These are phyloP conservation scores for Lamproptera curius DNA, from an alignment of 2,888 invertebrate species.

Conservation along the genomic window DNA sequence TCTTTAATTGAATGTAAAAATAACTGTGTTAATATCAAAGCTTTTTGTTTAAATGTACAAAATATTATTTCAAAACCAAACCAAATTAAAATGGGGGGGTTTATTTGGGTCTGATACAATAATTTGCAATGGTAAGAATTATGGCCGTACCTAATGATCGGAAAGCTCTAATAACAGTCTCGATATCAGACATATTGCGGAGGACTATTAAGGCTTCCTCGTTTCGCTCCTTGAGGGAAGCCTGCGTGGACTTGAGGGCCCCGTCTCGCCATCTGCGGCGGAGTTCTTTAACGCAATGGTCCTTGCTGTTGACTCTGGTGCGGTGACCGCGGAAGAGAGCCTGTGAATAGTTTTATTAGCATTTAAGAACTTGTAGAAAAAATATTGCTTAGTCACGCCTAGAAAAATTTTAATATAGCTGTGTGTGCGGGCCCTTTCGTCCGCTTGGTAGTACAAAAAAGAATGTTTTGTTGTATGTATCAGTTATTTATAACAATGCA, in stretches of 20 bases:
- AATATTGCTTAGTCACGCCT: too few species aligned
- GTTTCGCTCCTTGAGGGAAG: conserved; percentile 56
- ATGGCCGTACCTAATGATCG: conserved; percentile 53
- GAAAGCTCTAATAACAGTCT: conserved; percentile 60
- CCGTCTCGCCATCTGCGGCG: conserved; percentile 62
- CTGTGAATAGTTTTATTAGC: too few species aligned
- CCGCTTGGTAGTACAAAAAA: too few species aligned
- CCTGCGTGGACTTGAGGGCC: conserved; percentile 52
- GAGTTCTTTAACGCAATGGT: conserved; percentile 43
- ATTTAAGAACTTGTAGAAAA: too few species aligned
- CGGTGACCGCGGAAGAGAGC: conserved; percentile 76
- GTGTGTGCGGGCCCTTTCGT: too few species aligned
- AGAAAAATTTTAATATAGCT: too few species aligned
- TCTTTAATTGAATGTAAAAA: neutral
- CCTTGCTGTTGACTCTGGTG: conserved; percentile 39
- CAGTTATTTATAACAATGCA: too few species aligned
- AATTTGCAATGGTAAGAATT: neutral
- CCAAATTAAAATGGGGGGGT: neutral
- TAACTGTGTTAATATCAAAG: neutral
- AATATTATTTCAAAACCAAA: too few species aligned
- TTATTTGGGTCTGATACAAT: neutral
- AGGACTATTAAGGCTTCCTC: conserved; percentile 64
- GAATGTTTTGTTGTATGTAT: too few species aligned
- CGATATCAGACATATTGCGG: conserved; percentile 49
- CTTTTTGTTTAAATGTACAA: neutral